A percentile compares a stretch with the other conserved stretches of the same genome.
These are phyloP conservation scores for Cryptophagus acutangulus DNA, from an alignment of 2,888 invertebrate genomes.

Conservation along the genomic window DNA sequence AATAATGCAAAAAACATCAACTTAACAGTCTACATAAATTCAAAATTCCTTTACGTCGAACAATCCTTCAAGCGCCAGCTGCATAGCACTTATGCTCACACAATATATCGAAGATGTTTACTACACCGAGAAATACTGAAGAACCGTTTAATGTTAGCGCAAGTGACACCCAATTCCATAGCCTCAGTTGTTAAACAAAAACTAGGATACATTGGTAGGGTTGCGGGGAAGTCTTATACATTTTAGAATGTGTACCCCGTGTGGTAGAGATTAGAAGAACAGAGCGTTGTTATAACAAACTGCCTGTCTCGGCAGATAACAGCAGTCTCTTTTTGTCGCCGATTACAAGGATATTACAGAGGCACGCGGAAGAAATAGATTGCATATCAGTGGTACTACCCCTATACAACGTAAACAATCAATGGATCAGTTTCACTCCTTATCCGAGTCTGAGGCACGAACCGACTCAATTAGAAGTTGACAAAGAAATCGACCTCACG, in stretches of 20 bases:
- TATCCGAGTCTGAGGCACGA: constrained; percentile 8
- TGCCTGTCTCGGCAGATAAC: constrained; percentile 25
- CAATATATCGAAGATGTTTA: constrained; percentile 26
- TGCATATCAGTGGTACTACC: constrained; percentile 22
- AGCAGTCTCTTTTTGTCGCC: constrained; percentile 25
- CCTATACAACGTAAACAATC: constrained; percentile 17
- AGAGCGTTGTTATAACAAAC: constrained; percentile 24
- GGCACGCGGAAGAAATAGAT: constrained; percentile 13
- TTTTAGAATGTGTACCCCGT: too few species aligned
- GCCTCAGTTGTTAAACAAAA: constrained; percentile 26
- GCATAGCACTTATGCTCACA: constrained; percentile 22
- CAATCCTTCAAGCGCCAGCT: constrained; percentile 24
- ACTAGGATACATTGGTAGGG: constrained; percentile 28
- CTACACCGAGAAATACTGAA: constrained; percentile 28
- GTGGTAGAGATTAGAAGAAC: constrained; percentile 19
- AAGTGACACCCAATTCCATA: constrained; percentile 25
- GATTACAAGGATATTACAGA: constrained; percentile 21
- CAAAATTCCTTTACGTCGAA: constrained; percentile 32
- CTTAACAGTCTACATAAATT: constrained; percentile 18
- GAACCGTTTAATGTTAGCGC: constrained; percentile 27
- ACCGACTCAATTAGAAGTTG: constrained; percentile 13
- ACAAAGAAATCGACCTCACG: constrained; percentile 6
- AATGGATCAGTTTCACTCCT: constrained; percentile 21
- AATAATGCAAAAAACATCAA: constrained; percentile 11
- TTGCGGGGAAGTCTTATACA: constrained; percentile 30